Percentiles rank a stretch among this genome's conserved stretches.
phyloP scores from a whole-genome alignment of 2,797 vertebrate species.

The Chanos chanos region DNA sequence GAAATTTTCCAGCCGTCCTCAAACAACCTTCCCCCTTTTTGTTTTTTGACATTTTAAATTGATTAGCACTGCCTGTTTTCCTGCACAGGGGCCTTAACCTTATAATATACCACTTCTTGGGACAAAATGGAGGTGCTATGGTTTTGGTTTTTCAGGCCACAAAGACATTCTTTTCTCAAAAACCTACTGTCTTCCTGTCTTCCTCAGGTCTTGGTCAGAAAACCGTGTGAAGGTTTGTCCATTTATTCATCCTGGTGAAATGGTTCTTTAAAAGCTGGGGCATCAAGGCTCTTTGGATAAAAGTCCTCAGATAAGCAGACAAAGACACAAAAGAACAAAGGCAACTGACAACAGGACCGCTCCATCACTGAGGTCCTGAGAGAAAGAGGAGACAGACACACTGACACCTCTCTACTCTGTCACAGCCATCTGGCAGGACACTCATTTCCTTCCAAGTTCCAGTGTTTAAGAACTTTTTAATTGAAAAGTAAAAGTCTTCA shows the following conservation, averaged over 20 bases:
- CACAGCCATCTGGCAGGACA: slow-evolving; percentile 45
- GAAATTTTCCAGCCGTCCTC: background rate
- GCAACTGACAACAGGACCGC: slow-evolving; percentile 41
- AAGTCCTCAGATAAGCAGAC: slow-evolving; percentile 53
- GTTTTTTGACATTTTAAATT: background rate
- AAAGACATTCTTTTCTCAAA: slow-evolving; percentile 45
- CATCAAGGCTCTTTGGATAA: slow-evolving; percentile 49
- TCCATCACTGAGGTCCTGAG: slow-evolving; percentile 47
- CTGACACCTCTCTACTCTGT: slow-evolving; percentile 48
- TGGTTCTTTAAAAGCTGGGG: slow-evolving; percentile 46
- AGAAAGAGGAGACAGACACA: slow-evolving; percentile 49
- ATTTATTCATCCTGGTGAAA: slow-evolving; percentile 52
- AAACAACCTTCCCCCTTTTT: background rate
- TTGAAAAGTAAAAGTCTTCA: too few species aligned
- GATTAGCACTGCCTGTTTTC: background rate
- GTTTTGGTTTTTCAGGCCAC: slow-evolving; percentile 26
- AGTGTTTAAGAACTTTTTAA: too few species aligned
- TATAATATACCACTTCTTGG: slow-evolving; percentile 23
- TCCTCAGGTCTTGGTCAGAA: slow-evolving; percentile 29
- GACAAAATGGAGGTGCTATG: slow-evolving; percentile 32
- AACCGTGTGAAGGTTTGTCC: slow-evolving; percentile 40
- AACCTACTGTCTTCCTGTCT: slow-evolving; percentile 17
- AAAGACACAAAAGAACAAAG: slow-evolving; percentile 53
- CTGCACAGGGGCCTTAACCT: background rate
- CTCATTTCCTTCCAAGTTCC: slow-evolving; percentile 41